Evolutionary conservation across 1,140 invertebrate genomes (phyloP), one percentile per base, ranked within the genome.

Genomic region (Melipona quadrifasciata): DNA sequence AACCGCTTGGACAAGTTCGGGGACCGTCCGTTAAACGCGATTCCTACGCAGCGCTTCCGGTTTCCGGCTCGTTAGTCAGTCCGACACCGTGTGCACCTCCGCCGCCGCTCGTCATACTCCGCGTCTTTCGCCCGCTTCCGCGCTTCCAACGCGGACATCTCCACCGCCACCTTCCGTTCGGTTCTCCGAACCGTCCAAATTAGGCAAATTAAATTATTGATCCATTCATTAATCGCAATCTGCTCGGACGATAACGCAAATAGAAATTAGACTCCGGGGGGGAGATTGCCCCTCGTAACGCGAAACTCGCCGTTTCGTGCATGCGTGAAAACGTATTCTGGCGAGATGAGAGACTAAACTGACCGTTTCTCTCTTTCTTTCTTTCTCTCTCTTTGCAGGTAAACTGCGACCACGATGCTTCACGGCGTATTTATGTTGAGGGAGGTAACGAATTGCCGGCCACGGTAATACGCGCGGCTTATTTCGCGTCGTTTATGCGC

Each of bases 21-120:
- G 39, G 85, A 89, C 67, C 82, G 87, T 89, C 82, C 81, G 84
- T 77, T 89, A 88, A 89, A 89, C 88, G 87, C 85, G 75, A 89
- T 89, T 89, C 88, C 61, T 89, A 76, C 82, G 65, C 82, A 79
- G 65, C 51, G 68, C 86, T 87, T 90, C 88, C 89, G 82, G 86
- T 90, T 90, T 89, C 89, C 89, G 89, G 87, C 82, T 89, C 82
- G 89, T 89, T 89, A 89, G 78, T 87, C 86, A 86, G 78, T 89
- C 84, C 68, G 72, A 72, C 67, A 89, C 80, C 87, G 84, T 89
- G 87, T 89, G 87, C 88, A 82, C 84, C 87, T 76, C 61, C 53
- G 77, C 81, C 85, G 85, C 71, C 78, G 58, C 82, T 86, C 84
- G 86, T 83, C 73, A 86, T 89, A 86, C 87, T 78, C 61, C 55